These are phyloP conservation scores for Melanotaenia duboulayi DNA, from an alignment of 2,113 vertebrate species.

Conservation along the genomic window DNA sequence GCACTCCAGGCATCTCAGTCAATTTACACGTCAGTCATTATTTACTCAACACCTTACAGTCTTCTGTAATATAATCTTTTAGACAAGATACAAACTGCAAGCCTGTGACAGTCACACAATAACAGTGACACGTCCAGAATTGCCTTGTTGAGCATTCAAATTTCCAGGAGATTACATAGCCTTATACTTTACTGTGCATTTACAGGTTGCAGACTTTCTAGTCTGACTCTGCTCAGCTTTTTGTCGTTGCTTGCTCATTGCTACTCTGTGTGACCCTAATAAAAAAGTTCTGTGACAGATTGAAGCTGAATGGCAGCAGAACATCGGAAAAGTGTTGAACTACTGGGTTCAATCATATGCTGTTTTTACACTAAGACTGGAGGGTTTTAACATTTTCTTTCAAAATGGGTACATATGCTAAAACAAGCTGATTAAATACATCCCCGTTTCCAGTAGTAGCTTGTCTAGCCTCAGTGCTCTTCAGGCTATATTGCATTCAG, in stretches of 20 bases:
- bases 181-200: neutral
- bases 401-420: neutral
- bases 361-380: neutral
- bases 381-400: neutral
- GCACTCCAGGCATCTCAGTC: neutral
- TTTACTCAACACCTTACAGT: neutral
- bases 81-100: constrained; percentile 3
- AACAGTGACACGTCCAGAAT: neutral
- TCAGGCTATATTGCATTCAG: no score
- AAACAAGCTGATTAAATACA: neutral
- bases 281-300: neutral
- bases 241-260: neutral
- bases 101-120: neutral
- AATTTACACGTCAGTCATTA: neutral
- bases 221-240: neutral
- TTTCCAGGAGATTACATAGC: neutral
- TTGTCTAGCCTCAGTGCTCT: no score
- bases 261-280: neutral
- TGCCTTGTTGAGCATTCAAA: neutral
- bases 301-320: neutral
- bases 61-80: neutral
- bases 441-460: neutral
- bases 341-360: neutral
- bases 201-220: neutral
- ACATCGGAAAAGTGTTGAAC: neutral